Base-by-base conservation (phyloP, 2,888 invertebrate species). In the Brachypalpus laphriformis region DNA sequence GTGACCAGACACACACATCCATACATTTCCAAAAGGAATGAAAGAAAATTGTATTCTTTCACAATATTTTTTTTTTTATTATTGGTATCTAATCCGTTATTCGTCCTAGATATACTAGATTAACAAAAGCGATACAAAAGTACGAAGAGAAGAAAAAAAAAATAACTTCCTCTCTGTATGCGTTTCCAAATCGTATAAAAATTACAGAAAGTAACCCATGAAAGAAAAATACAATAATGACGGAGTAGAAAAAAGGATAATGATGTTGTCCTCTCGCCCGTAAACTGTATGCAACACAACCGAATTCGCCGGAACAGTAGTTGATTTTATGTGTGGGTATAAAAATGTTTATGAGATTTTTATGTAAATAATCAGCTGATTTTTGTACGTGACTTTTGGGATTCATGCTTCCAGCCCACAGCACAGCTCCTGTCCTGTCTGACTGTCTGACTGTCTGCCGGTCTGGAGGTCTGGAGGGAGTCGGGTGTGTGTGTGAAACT, bases 361-460 rank as follows among this genome's bases (percentile, higher is more conserved):
- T 83, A 83, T 78, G 83, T 83, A 75, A 83, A 83, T 83, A 83
- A 83, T 83, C 83, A 83, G 83, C 83, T 83, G 83, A 83, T 83
- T 83, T 78, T 65, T 63, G 83, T 78, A 83, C 83, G 83, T 83
- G 83, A 78, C 78, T 78, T 72, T 82, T 77, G 61, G 76, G 42
- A 47, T 61, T 72, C 66, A 82, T 72, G 42, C 45, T 14, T 4
- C 3, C 9, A 31, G 31, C 11, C 57, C 28, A 31, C 59, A 25
- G 22, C 47, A 6, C 34, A 45, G 45, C 47, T 47, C 54, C 16
- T 81, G 66, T 59, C 80, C 65, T 80, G 57, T 80, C 66, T 61
- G 61, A 54, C 74, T 75, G 66, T 68, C 61, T 74, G 25, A n/a
- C n/a, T n/a, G n/a, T n/a, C n/a, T n/a, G 74, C 54, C 68, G 42